These are phyloP conservation scores for Cassiopea xamachana DNA, from an alignment of 30 jellyfish, hydroid and myxozoan genomes.

Conservation along the genomic window DNA sequence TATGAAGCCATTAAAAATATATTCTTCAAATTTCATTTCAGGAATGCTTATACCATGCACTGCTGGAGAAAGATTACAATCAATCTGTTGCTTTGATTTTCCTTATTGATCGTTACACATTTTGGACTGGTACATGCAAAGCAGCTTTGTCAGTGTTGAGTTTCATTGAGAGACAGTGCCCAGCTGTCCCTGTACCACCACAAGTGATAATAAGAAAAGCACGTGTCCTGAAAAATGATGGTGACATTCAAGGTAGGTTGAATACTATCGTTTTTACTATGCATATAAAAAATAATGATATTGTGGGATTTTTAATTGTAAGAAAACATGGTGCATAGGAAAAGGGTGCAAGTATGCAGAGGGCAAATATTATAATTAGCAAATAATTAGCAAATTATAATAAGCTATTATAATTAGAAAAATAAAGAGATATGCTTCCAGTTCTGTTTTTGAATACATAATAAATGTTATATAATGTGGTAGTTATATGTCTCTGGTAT, in stretches of 20 bases:
- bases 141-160: slow-evolving; percentile 48
- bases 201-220: slow-evolving; percentile 72
- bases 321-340: neutral
- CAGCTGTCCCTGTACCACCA: slow-evolving; percentile 59
- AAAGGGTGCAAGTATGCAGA: neutral
- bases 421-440: too few relatives aligned
- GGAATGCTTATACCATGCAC: slow-evolving; percentile 66
- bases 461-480: too few relatives aligned
- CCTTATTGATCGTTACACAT: slow-evolving; percentile 68
- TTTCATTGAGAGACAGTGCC: slow-evolving; percentile 37
- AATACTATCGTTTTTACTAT: neutral
- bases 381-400: too few relatives aligned
- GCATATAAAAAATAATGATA: neutral
- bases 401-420: too few relatives aligned
- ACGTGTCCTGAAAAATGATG: slow-evolving; percentile 61
- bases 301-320: neutral
- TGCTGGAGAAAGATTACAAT: slow-evolving; percentile 34
- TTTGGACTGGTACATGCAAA: slow-evolving; percentile 64
- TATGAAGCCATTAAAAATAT: neutral
- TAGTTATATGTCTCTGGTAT: too few relatives aligned
- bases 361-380: neutral
- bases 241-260: slow-evolving; percentile 70
- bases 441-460: too few relatives aligned
- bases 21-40: neutral
- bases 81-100: slow-evolving; percentile 53